A percentile compares a stretch with the other conserved stretches of the same genome.
Evolutionary conservation across 1,140 invertebrate genomes (phyloP).

Genomic region (Gryllus bimaculatus): DNA sequence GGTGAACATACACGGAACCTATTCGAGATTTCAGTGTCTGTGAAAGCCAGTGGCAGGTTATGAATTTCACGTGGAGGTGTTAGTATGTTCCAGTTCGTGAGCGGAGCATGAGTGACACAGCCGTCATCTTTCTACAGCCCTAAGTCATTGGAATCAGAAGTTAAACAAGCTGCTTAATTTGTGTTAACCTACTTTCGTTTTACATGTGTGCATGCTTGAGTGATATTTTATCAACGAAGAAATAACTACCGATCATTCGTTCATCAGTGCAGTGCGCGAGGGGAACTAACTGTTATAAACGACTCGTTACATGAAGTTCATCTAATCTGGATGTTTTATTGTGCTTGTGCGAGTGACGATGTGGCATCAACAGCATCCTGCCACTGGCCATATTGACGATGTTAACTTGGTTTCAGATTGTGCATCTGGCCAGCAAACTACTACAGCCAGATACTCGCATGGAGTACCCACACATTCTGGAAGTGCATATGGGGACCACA

Average conservation of each 20-base stretch:
- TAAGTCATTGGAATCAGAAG: background rate
- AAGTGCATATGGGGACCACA: conserved; percentile 16
- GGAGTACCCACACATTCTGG: conserved; percentile 15
- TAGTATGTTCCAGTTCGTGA: background rate
- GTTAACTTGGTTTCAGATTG: conserved; percentile 24
- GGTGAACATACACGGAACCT: background rate
- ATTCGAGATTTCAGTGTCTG: background rate
- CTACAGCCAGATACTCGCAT: conserved; percentile 15
- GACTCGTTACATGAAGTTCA: background rate
- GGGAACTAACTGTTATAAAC: background rate
- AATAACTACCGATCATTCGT: background rate
- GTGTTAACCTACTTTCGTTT: background rate
- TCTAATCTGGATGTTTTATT: conserved; percentile 6
- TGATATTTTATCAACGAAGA: background rate
- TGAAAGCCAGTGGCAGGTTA: background rate
- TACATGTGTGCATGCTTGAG: background rate
- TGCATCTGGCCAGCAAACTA: conserved; percentile 20
- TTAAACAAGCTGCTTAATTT: background rate
- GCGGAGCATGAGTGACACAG: background rate
- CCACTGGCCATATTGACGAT: conserved; percentile 22
- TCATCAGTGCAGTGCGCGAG: background rate
- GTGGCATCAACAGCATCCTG: conserved; percentile 22
- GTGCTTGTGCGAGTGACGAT: conserved; percentile 21
- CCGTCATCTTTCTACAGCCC: background rate
- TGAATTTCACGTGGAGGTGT: background rate